Base-by-base conservation (phyloP, 2,888 invertebrate species). In the Pyrgus malvae region DNA sequence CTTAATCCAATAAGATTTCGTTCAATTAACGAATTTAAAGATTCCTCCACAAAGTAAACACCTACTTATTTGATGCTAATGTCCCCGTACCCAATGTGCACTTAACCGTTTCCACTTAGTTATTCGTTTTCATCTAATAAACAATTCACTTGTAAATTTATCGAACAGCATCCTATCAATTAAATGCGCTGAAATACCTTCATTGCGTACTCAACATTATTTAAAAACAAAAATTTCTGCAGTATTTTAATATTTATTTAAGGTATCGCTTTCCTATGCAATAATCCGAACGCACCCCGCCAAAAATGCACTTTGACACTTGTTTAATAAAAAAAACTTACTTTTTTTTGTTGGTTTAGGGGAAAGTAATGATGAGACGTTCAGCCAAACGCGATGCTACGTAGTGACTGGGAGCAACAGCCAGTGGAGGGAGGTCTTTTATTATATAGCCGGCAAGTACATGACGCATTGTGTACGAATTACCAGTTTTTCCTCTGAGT, bases 341-440 rank as follows among this genome's bases (percentile, higher is more conserved):
- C 79, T 63, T 70, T 69, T 71, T 69, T 64, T 65, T 68, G 68
- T 68, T 60, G 56, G 58, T 19, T 60, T 60, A 37, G 41, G 57
- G 64, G 65, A 65, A 58, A 41, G 55, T 56, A 51, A 56, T 54
- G 17, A 16, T 2, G 37, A 72, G 76, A 53, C 53, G 53, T 67
- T 62, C 68, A 57, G 62, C 61, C 66, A 66, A 63, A 54, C 68
- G 62, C 70, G 53, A 53, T 45, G 53, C 66, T 55, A 57, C 63
- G 59, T 51, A 59, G 60, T 56, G 62, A 70, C 70, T 57, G 75
- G 76, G 72, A 66, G 61, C 82, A 78, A 68, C 66, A 67, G 62
- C 58, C 67, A 67, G 74, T 71, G 74, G 76, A 66, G 76, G 77
- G 82, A 76, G 72, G 61, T 57, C 67, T 67, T 65, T 57, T 55